These are phyloP conservation scores for Stenolophus ochropezus DNA, from an alignment of 2,888 invertebrate species.

Conservation along the genomic window DNA sequence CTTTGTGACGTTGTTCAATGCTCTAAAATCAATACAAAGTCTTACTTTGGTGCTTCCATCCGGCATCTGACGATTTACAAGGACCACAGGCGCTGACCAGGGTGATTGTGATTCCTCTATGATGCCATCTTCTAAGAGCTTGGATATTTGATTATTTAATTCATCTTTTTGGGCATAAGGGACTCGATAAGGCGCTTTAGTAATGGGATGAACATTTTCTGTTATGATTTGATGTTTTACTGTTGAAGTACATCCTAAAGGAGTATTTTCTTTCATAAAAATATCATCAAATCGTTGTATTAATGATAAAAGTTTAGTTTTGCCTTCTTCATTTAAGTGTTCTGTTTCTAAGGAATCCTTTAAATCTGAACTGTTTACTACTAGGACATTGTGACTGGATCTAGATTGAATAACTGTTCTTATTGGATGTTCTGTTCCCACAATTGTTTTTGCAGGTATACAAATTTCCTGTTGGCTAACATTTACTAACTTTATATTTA, in stretches of 20 bases:
- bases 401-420: no score
- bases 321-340: no score
- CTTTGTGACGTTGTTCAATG: conserved; percentile 49
- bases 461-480: no score
- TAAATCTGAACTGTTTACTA: no score
- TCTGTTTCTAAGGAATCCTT: no score
- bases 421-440: no score
- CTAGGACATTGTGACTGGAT: no score
- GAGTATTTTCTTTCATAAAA: not conserved
- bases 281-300: no score
- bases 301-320: no score
- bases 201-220: conserved; percentile 32
- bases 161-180: conserved; percentile 43
- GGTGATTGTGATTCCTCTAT: conserved; percentile 65
- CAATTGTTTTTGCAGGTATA: no score
- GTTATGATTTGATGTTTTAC: conserved; percentile 31
- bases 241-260: conserved; percentile 1
- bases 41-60: conserved; percentile 59
- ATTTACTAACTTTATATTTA: no score
- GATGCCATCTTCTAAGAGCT: conserved; percentile 62
- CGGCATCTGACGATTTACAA: conserved; percentile 68
- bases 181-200: conserved; percentile 59
- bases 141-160: conserved; percentile 55
- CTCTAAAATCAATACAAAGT: conserved; percentile 62
- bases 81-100: conserved; percentile 67